Evolutionary conservation across 2,888 invertebrate species (phyloP).

Genomic region (Leucophenga maculata): DNA sequence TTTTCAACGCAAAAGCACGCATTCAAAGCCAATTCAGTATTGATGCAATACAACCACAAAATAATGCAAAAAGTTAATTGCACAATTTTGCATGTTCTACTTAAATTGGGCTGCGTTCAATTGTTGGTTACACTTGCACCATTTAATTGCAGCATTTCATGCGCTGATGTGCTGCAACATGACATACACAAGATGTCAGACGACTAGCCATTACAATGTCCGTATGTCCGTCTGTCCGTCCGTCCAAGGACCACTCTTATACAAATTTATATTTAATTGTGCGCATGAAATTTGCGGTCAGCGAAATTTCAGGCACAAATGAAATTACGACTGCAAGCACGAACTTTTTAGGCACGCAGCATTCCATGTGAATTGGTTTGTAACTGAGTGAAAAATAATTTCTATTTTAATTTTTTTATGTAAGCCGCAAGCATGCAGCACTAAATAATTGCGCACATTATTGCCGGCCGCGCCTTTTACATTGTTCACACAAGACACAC

Average conservation of each 20-base stretch:
- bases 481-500: too few species aligned
- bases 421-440: conserved; percentile 1
- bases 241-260: background rate
- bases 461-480: background rate
- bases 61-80: too few species aligned
- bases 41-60: too few species aligned
- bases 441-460: background rate
- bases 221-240: too few species aligned
- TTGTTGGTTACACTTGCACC: background rate
- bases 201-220: background rate
- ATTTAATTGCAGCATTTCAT: background rate
- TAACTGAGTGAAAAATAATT: background rate
- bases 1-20: too few species aligned
- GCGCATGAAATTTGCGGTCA: conserved; percentile 4
- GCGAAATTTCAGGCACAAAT: too few species aligned
- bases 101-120: too few species aligned
- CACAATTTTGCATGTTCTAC: too few species aligned
- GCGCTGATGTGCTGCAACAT: background rate
- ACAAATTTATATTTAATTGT: conserved; percentile 18
- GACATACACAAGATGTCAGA: background rate
- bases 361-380: background rate
- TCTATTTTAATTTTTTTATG: background rate
- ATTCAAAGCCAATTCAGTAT: too few species aligned
- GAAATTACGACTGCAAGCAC: too few species aligned
- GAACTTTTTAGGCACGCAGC: background rate